Evolutionary conservation across 2,113 vertebrate genomes (phyloP).

Genomic region (Hypocryptadius cinnamomeus): DNA sequence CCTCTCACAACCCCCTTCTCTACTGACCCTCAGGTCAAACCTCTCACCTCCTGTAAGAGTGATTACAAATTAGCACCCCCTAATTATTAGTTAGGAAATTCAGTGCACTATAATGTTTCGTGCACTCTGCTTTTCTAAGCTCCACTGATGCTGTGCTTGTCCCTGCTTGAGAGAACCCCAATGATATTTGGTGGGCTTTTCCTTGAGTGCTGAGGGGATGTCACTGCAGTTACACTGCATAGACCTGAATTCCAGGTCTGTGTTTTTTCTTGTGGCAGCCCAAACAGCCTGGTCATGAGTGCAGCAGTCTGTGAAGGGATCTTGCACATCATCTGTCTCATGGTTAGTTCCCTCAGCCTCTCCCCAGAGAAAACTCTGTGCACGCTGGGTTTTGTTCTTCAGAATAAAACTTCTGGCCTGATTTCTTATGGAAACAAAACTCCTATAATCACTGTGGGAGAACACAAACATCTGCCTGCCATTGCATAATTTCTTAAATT

Average conservation of each 20-base stretch:
- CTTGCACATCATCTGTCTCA: not conserved
- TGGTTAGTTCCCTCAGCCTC: not conserved
- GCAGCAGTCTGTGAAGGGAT: not conserved
- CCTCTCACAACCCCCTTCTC: not conserved
- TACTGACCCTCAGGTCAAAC: not conserved
- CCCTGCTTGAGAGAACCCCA: not conserved
- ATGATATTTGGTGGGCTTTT: not conserved
- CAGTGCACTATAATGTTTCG: not conserved
- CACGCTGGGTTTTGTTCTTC: not conserved
- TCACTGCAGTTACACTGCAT: not conserved
- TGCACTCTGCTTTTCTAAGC: not conserved
- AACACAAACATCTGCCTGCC: not conserved
- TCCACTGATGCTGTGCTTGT: not conserved
- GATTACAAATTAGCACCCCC: not conserved
- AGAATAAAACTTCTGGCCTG: slow-evolving; percentile 8
- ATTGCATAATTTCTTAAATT: not conserved
- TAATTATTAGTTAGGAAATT: not conserved
- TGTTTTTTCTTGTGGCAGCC: not conserved
- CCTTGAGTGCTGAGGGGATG: not conserved
- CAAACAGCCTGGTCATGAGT: not conserved
- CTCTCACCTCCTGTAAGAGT: not conserved
- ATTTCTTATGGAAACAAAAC: slow-evolving; percentile 3
- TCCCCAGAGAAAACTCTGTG: not conserved
- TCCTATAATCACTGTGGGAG: not conserved
- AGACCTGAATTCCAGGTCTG: not conserved